A percentile compares a stretch with the other conserved stretches of the same genome.
Conservation (phyloP, 2,888 invertebrate species). For the Ophion ellenae region DNA sequence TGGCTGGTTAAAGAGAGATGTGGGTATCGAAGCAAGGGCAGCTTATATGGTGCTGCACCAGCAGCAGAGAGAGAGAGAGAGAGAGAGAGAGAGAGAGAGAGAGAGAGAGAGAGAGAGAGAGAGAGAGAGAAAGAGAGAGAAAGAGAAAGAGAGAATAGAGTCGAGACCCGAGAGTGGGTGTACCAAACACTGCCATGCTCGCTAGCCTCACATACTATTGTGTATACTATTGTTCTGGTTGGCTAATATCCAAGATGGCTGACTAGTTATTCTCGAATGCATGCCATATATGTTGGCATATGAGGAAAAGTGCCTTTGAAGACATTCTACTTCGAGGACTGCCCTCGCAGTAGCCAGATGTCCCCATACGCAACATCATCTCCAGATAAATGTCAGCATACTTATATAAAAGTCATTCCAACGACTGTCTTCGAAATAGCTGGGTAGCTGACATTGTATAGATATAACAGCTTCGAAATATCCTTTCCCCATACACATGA, state of each 20-base stretch:
- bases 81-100: slow-evolving; percentile 41
- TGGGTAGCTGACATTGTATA: neutral
- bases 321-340: neutral
- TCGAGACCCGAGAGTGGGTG: slow-evolving; percentile 68
- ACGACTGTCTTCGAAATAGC: neutral
- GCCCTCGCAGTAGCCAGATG: neutral
- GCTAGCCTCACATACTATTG: slow-evolving; percentile 80
- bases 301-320: slow-evolving; percentile 15
- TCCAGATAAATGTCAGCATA: neutral
- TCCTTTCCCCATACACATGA: neutral
- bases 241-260: slow-evolving; percentile 84
- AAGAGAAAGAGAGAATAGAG: slow-evolving; percentile 40
- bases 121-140: slow-evolving; percentile 38
- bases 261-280: slow-evolving; percentile 78
- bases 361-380: neutral
- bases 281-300: slow-evolving; percentile 28
- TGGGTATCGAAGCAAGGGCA: slow-evolving; percentile 58
- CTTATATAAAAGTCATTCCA: neutral
- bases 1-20: slow-evolving; percentile 51
- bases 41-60: slow-evolving; percentile 31
- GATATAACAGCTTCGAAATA: slow-evolving; percentile 6
- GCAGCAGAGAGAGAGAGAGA: slow-evolving; percentile 35
- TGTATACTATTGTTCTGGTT: slow-evolving; percentile 83
- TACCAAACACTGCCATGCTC: slow-evolving; percentile 77
- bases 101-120: slow-evolving; percentile 10